Percentiles rank a stretch among this genome's conserved stretches.
Conservation (phyloP, 2,113 vertebrate genomes). For the Elaphurus davidianus region DNA sequence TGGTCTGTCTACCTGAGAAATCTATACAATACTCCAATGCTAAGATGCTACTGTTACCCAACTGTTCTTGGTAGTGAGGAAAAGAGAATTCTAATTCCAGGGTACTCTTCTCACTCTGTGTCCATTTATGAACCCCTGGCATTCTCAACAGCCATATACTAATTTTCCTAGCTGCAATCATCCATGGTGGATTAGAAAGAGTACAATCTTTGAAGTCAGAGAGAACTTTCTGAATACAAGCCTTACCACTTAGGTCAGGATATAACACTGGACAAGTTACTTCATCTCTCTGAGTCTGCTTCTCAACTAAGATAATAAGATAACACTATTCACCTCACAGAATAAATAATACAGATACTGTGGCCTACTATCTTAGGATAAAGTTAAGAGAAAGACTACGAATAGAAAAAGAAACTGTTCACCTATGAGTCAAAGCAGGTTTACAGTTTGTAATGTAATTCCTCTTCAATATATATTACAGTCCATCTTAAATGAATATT, state of each 20-base stretch:
- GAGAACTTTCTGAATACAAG: not conserved
- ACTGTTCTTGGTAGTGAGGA: not conserved
- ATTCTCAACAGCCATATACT: slow-evolving; percentile 12
- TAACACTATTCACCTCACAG: not conserved
- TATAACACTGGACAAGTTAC: not conserved
- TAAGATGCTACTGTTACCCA: not conserved
- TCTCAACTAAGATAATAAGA: slow-evolving; percentile 25
- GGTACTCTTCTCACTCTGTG: not conserved
- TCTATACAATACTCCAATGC: not conserved
- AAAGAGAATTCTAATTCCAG: not conserved
- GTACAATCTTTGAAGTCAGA: not conserved
- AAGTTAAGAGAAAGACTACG: not conserved
- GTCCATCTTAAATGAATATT: not conserved
- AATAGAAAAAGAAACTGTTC: not conserved
- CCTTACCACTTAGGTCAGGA: not conserved
- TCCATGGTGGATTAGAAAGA: not conserved
- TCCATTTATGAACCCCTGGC: not conserved
- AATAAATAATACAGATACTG: not conserved
- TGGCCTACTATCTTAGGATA: not conserved
- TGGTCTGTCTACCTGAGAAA: not conserved
- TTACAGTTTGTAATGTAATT: slow-evolving; percentile 1
- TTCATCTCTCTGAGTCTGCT: not conserved
- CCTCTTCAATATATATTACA: not conserved
- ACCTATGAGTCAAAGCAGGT: not conserved
- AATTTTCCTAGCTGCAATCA: not conserved